Evolutionary conservation across 2,797 vertebrate genomes (phyloP).

Genomic region (Liparis tanakae): DNA sequence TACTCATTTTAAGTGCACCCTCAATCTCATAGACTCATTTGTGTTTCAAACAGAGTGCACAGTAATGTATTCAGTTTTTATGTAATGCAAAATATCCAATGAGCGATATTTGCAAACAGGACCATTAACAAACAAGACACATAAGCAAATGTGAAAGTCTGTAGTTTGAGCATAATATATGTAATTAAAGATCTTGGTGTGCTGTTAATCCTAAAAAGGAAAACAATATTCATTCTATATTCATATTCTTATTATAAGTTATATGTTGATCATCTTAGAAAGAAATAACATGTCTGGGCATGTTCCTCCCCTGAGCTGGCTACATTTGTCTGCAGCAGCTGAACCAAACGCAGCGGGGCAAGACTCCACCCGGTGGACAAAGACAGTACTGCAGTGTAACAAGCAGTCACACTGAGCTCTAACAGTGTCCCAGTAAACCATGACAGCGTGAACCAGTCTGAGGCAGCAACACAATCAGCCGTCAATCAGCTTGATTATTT

Average conservation of each 20-base stretch:
- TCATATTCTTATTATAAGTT: conserved; percentile 26
- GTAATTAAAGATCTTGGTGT: conserved; percentile 36
- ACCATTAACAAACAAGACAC: conserved; percentile 37
- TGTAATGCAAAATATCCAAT: conserved; percentile 38
- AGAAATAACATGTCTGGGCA: background rate
- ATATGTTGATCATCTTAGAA: conserved; percentile 25
- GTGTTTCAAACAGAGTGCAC: conserved; percentile 17
- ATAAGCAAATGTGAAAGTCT: conserved; percentile 28
- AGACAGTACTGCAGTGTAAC: background rate
- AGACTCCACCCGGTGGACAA: conserved; percentile 19
- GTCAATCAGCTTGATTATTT: background rate
- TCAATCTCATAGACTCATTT: conserved; percentile 35
- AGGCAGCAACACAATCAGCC: background rate
- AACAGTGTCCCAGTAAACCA: background rate
- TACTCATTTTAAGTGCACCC: conserved; percentile 13
- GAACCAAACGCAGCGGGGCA: background rate
- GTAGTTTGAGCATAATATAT: conserved; percentile 35
- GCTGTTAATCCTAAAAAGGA: conserved; percentile 50
- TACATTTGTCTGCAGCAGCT: conserved; percentile 14
- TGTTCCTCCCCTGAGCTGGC: conserved; percentile 10
- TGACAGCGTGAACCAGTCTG: background rate
- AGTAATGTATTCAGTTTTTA: conserved; percentile 33
- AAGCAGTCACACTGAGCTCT: background rate
- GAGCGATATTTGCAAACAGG: conserved; percentile 26
- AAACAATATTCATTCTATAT: conserved; percentile 28